Percentiles rank a stretch among this genome's conserved stretches.
Evolutionary conservation across 2,113 vertebrate genomes (phyloP).

Genomic region (Peromyscus maniculatus): DNA sequence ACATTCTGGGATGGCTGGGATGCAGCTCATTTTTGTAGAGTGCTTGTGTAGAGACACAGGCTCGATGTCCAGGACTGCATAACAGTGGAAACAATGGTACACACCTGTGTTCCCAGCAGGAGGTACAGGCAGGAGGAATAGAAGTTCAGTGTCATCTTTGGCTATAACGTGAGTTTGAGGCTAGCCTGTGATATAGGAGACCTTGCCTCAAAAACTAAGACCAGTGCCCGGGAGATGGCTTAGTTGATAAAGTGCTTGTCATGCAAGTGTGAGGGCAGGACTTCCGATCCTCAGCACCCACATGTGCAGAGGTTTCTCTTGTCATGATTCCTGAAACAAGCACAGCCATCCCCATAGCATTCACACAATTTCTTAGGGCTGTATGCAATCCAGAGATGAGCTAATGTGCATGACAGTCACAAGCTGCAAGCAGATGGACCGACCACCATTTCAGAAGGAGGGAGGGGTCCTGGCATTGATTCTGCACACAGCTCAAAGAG

Average conservation of each 20-base stretch:
- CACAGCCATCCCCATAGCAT: not conserved
- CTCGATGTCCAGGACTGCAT: not conserved
- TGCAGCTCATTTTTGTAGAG: not conserved
- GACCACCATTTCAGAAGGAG: not conserved
- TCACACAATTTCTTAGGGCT: not conserved
- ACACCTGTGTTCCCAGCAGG: not conserved
- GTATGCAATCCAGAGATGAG: not conserved
- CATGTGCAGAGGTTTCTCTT: not conserved
- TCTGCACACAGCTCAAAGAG: not conserved
- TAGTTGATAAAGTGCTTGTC: not conserved
- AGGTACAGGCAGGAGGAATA: not conserved
- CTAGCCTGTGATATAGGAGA: not conserved
- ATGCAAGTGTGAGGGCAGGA: not conserved
- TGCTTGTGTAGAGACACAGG: not conserved
- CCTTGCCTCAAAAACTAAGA: not conserved
- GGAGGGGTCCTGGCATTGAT: not conserved
- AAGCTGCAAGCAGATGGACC: not conserved
- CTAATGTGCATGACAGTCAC: no score
- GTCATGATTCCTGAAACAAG: not conserved
- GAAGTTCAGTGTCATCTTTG: not conserved
- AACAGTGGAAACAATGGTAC: no score
- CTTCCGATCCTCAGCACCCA: no score
- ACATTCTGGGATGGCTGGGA: not conserved
- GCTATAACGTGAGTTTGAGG: not conserved
- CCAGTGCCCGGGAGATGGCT: no score